A percentile compares a stretch with the other conserved stretches of the same genome.
These are phyloP conservation scores for mouse (Mus musculus) DNA, from an alignment of 2,113 vertebrate genomes.

Conservation along the genomic window DNA sequence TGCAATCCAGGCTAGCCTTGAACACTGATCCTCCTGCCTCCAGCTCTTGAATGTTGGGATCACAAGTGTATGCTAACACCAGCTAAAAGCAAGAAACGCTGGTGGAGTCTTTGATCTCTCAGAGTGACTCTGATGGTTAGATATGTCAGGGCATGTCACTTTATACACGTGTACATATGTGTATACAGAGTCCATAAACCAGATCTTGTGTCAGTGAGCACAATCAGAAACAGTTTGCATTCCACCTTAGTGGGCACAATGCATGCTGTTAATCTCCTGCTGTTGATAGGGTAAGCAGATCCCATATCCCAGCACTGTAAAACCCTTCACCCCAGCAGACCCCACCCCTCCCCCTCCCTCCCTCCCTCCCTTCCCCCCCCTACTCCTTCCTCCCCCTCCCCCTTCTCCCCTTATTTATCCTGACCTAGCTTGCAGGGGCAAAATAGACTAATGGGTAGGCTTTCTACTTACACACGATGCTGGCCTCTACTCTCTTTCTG, in stretches of 20 bases:
- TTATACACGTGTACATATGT: fast-evolving
- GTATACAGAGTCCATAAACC: neutral
- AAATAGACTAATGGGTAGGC: neutral
- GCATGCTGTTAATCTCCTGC: neutral
- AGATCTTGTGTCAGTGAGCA: neutral
- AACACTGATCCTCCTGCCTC: neutral
- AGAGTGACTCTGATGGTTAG: neutral
- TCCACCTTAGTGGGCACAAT: neutral
- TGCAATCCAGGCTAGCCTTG: neutral
- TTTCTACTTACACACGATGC: neutral
- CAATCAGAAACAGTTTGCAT: neutral
- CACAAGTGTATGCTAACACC: neutral
- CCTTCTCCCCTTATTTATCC: neutral
- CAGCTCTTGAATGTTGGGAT: neutral
- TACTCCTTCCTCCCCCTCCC: neutral
- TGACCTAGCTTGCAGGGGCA: neutral
- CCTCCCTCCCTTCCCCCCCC: fast-evolving
- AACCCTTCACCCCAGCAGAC: neutral
- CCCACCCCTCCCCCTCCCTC: no score
- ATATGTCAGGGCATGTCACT: fast-evolving
- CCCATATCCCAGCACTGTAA: neutral
- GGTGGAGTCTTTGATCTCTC: neutral
- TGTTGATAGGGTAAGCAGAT: neutral
- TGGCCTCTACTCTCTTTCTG: neutral
- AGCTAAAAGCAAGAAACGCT: neutral